Percentiles rank a stretch among this genome's conserved stretches.
Evolutionary conservation across 1,140 invertebrate genomes (phyloP).

Genomic region (Cyclargus thomasi): DNA sequence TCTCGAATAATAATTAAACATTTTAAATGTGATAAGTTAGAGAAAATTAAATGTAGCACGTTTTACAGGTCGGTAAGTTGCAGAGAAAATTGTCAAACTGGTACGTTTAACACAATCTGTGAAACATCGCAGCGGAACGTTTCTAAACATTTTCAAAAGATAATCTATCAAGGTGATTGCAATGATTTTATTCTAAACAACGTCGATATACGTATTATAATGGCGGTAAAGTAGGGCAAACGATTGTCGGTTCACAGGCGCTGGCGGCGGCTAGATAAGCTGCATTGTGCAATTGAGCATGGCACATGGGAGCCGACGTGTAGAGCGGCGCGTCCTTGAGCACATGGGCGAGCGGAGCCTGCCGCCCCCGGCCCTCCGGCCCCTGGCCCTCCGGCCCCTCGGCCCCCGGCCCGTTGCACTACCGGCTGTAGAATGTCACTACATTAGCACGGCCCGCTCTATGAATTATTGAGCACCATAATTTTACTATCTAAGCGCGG

Average conservation of each 20-base stretch:
- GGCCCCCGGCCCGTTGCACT: neutral
- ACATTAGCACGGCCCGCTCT: conserved; percentile 19
- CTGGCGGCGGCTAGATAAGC: conserved; percentile 59
- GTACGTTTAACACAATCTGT: too few species aligned
- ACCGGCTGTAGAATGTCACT: conserved; percentile 28
- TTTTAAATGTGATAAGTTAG: too few species aligned
- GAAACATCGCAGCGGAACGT: too few species aligned
- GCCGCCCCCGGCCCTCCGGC: too few species aligned
- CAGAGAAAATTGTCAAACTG: neutral
- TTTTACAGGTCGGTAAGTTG: neutral
- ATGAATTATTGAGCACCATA: conserved; percentile 32
- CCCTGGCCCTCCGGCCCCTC: too few species aligned
- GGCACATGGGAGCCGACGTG: conserved; percentile 37
- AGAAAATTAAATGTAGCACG: too few species aligned
- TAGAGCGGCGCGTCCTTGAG: conserved; percentile 56
- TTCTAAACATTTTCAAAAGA: neutral
- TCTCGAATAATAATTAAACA: too few species aligned
- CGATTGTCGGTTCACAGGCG: conserved; percentile 55
- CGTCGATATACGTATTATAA: conserved; percentile 41
- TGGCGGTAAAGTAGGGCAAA: conserved; percentile 57
- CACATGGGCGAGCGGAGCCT: conserved; percentile 35
- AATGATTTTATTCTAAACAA: conserved; percentile 32
- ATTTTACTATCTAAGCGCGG: conserved; percentile 44
- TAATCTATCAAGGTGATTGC: neutral
- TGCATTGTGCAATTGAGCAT: conserved; percentile 62